phyloP scores from a whole-genome alignment of 2,113 vertebrate genomes.

The Lampris incognitus region DNA sequence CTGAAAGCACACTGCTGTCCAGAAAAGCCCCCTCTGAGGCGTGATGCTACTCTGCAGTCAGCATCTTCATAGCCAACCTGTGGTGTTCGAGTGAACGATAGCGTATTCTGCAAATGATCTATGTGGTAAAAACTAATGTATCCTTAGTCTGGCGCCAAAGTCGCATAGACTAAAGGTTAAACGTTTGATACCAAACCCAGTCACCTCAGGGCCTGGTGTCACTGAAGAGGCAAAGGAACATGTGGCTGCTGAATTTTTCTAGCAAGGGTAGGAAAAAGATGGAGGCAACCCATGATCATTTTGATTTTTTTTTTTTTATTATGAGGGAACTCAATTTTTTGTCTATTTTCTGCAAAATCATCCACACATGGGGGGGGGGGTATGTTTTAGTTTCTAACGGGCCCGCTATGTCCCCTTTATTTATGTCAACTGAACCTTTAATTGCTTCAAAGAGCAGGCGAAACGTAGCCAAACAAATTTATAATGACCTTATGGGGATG shows the following conservation, averaged over 20 bases:
- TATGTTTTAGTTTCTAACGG: constrained; percentile 21
- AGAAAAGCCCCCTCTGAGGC: constrained; percentile 37
- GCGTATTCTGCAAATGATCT: constrained; percentile 21
- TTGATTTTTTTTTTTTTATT: constrained; percentile 2
- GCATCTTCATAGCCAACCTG: constrained; percentile 22
- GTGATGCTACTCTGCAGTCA: constrained; percentile 19
- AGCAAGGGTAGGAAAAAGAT: constrained; percentile 10
- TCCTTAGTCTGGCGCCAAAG: constrained; percentile 59
- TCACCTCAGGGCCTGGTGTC: neutral
- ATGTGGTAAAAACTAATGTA: constrained; percentile 29
- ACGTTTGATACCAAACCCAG: too few species aligned
- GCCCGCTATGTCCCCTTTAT: constrained; percentile 21
- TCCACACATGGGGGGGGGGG: constrained; percentile 7
- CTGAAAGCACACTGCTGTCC: constrained; percentile 36
- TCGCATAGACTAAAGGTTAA: constrained; percentile 50
- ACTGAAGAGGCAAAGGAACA: constrained; percentile 42
- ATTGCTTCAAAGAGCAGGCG: neutral
- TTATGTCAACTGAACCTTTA: constrained; percentile 36
- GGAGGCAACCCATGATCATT: neutral
- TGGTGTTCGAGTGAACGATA: constrained; percentile 37
- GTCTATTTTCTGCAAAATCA: constrained; percentile 22
- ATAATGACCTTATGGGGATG: constrained; percentile 13
- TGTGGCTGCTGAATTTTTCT: constrained; percentile 18
- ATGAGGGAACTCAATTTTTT: constrained; percentile 3
- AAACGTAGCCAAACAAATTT: constrained; percentile 5